Evolutionary conservation across 2,113 vertebrate species (phyloP).

Genomic region (Ageneiosus marmoratus): DNA sequence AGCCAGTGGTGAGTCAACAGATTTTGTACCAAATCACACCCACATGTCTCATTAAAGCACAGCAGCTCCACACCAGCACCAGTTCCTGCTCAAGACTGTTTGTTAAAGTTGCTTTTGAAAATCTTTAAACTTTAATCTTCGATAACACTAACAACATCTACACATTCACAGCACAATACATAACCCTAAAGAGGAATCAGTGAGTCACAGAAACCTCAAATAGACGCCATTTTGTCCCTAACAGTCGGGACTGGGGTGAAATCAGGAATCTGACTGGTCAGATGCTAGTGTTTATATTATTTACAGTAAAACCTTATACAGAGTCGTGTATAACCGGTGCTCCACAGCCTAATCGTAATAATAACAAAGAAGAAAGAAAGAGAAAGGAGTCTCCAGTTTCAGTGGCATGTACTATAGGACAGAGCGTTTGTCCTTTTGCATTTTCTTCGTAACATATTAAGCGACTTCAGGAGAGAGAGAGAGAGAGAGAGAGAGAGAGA

Average conservation of each 20-base stretch:
- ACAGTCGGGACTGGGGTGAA: background rate
- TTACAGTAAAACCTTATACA: too few relatives aligned
- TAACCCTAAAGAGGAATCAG: too few relatives aligned
- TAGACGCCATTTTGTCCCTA: background rate
- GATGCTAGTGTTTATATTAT: too few relatives aligned
- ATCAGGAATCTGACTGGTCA: background rate
- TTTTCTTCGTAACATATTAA: background rate
- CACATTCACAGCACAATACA: background rate
- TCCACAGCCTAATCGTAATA: background rate
- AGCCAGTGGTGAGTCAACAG: conserved; percentile 8
- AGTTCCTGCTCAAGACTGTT: background rate
- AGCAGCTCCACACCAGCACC: too few relatives aligned
- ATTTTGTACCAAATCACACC: conserved; percentile 3
- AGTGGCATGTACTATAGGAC: background rate
- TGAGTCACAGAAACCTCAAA: too few relatives aligned
- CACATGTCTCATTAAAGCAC: background rate
- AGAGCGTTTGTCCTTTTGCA: background rate
- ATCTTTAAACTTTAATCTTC: background rate
- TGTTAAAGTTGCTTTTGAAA: background rate
- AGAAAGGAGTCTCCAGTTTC: background rate
- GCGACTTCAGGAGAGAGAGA: background rate
- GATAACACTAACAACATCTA: background rate
- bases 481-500: too few relatives aligned
- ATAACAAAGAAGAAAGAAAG: background rate
- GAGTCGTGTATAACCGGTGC: background rate